A percentile compares a stretch with the other conserved stretches of the same genome.
phyloP scores from a whole-genome alignment of 2,888 invertebrate genomes.

The Brassicogethes aeneus region DNA sequence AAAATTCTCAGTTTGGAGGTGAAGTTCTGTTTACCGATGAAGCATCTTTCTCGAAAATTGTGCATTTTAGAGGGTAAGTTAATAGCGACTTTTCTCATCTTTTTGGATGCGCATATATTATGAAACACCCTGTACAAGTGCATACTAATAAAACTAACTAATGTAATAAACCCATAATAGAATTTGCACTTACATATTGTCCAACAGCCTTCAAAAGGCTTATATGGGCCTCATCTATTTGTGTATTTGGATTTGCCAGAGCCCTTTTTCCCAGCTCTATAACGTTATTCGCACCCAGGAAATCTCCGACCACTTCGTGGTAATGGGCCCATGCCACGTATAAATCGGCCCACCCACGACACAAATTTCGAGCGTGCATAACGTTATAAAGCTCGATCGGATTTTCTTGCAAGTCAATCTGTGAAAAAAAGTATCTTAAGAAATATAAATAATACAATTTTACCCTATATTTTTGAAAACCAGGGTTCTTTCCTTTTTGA shows the following conservation, averaged over 20 bases:
- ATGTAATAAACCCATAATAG: no score
- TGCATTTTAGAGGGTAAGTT: no score
- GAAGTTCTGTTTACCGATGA: no score
- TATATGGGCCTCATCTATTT: constrained; percentile 60
- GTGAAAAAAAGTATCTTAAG: constrained; percentile 26
- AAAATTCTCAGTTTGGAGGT: no score
- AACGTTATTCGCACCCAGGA: constrained; percentile 73
- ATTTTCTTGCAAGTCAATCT: constrained; percentile 70
- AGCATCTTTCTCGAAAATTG: no score
- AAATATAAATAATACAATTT: no score
- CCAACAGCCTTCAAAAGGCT: constrained; percentile 37
- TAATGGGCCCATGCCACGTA: constrained; percentile 88
- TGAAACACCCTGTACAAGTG: no score
- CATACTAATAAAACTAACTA: no score
- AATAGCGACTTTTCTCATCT: no score
- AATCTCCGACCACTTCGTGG: constrained; percentile 73
- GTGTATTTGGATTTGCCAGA: constrained; percentile 71
- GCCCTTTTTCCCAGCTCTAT: constrained; percentile 68
- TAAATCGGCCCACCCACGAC: constrained; percentile 71
- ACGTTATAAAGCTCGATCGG: constrained; percentile 73
- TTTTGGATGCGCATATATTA: no score
- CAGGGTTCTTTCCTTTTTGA: no score
- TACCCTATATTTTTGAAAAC: no score
- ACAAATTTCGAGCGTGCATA: constrained; percentile 71
- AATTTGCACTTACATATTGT: constrained; percentile 34